Evolutionary conservation across 2,113 vertebrate species (phyloP).

Genomic region (Saccopteryx leptura): DNA sequence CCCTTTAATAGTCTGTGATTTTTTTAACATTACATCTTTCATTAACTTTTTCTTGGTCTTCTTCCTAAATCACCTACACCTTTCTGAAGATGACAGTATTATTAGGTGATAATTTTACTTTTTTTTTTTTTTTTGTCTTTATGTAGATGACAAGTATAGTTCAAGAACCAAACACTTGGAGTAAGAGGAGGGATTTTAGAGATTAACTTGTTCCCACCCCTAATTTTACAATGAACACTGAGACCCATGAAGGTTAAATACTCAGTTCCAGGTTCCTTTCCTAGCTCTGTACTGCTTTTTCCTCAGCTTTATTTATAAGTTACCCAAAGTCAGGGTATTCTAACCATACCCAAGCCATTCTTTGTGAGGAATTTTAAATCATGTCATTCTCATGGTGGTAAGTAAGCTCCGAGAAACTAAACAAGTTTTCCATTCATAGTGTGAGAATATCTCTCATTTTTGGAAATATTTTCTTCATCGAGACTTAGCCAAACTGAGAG

Average conservation of each 20-base stretch:
- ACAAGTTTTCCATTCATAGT: slow-evolving; percentile 50
- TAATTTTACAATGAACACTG: background rate
- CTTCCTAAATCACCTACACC: slow-evolving; percentile 8
- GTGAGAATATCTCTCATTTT: slow-evolving; percentile 30
- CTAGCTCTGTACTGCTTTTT: background rate
- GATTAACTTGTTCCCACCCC: background rate
- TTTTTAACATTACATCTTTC: slow-evolving; percentile 53
- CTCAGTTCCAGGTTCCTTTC: background rate
- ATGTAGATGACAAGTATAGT: background rate
- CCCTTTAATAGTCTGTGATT: slow-evolving; percentile 30
- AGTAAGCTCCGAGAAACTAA: slow-evolving; percentile 57
- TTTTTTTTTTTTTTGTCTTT: background rate
- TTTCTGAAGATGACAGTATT: slow-evolving; percentile 30
- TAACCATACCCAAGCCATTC: slow-evolving; percentile 3
- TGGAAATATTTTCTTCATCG: slow-evolving; percentile 64
- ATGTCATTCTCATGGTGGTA: slow-evolving; percentile 24
- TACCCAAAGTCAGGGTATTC: background rate
- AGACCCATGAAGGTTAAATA: background rate
- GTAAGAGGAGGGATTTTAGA: background rate
- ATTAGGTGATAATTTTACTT: slow-evolving; percentile 5
- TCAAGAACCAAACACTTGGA: background rate
- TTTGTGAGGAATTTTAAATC: slow-evolving; percentile 66
- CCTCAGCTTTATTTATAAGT: slow-evolving; percentile 20
- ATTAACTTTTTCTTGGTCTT: slow-evolving; percentile 36
- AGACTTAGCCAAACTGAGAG: slow-evolving; percentile 71